phyloP scores from a whole-genome alignment of 2,888 invertebrate genomes.

The Cephalotes varians region DNA sequence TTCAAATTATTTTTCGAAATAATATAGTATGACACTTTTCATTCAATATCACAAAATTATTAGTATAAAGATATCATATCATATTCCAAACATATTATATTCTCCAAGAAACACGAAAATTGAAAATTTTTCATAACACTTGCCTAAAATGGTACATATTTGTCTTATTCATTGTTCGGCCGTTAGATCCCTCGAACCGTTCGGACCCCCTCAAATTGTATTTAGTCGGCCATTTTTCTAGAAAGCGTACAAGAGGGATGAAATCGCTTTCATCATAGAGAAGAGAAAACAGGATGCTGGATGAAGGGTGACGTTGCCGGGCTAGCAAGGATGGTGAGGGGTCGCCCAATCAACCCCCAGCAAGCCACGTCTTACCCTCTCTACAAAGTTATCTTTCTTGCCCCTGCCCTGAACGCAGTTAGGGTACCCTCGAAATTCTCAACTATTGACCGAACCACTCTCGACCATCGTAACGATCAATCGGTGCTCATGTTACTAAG shows the following conservation, averaged over 20 bases:
- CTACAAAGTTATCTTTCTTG: slow-evolving; percentile 85
- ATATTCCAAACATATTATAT: not conserved
- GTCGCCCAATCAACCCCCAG: slow-evolving; percentile 85
- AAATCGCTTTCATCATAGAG: slow-evolving; percentile 82
- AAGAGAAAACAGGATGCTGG: slow-evolving; percentile 73
- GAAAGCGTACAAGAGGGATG: slow-evolving; percentile 64
- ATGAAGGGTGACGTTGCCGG: slow-evolving; percentile 74
- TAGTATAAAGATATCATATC: not conserved
- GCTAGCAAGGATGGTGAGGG: slow-evolving; percentile 75
- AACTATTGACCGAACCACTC: slow-evolving; percentile 78
- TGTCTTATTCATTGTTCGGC: slow-evolving; percentile 38
- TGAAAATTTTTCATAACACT: slow-evolving; percentile 6
- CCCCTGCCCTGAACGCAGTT: slow-evolving; percentile 79
- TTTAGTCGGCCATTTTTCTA: slow-evolving; percentile 83
- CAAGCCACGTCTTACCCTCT: slow-evolving; percentile 84
- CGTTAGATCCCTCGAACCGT: slow-evolving; percentile 59
- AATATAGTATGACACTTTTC: not conserved
- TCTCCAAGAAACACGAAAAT: not conserved
- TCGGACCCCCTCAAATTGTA: slow-evolving; percentile 77
- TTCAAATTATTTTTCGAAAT: not conserved
- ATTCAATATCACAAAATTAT: not conserved
- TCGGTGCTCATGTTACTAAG: slow-evolving; percentile 60
- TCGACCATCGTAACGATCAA: slow-evolving; percentile 72
- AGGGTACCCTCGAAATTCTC: slow-evolving; percentile 74
- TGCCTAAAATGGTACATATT: slow-evolving; percentile 27